These are phyloP conservation scores for Cisticola juncidis DNA, from an alignment of 2,113 vertebrate genomes.

Conservation along the genomic window DNA sequence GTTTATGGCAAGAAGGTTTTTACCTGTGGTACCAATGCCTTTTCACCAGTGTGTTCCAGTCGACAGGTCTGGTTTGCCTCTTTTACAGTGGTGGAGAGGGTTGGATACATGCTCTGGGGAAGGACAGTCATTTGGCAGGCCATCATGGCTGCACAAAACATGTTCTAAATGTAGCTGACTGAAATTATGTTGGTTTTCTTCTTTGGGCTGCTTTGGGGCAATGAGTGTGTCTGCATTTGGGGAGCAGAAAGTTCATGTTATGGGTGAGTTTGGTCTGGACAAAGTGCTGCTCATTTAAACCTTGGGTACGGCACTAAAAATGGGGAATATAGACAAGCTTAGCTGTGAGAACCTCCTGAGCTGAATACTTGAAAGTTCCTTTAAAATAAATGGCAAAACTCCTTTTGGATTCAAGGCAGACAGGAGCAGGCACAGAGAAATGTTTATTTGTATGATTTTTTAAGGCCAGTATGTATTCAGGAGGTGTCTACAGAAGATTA, in stretches of 20 bases:
- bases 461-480: not conserved
- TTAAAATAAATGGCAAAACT: not conserved
- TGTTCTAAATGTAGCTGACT: not conserved
- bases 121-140: not conserved
- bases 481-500: not conserved
- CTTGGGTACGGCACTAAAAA: not conserved
- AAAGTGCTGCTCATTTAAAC: not conserved
- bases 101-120: not conserved
- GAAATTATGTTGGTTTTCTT: not conserved
- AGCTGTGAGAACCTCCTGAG: not conserved
- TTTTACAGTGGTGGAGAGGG: not conserved
- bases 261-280: not conserved
- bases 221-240: not conserved
- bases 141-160: not conserved
- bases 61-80: constrained; percentile 84
- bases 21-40: constrained; percentile 96
- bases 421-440: not conserved
- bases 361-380: not conserved
- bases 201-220: not conserved
- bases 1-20: constrained; percentile 93
- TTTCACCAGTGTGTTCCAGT: constrained; percentile 90
- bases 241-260: not conserved
- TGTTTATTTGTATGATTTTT: not conserved
- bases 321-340: not conserved
- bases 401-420: not conserved